Percentiles rank a stretch among this genome's conserved stretches.
phyloP scores from a whole-genome alignment of 2,113 vertebrate species.

The Callaeas wilsoni region DNA sequence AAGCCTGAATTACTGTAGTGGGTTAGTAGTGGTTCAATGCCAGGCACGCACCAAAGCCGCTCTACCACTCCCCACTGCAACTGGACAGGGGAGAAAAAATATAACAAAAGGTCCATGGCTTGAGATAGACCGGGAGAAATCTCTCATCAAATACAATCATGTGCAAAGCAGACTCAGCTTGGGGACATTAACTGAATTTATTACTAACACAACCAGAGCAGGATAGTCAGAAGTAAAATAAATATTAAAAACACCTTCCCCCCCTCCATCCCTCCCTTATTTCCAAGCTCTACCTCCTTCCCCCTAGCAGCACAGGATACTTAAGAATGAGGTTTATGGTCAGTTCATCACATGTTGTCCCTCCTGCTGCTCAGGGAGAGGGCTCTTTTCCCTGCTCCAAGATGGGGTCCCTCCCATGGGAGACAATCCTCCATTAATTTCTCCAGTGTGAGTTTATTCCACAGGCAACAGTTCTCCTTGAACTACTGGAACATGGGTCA shows the following conservation, averaged over 20 bases:
- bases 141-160: neutral
- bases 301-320: neutral
- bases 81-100: neutral
- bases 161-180: neutral
- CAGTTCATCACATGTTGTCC: neutral
- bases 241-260: neutral
- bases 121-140: neutral
- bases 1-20: neutral
- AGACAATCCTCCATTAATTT: neutral
- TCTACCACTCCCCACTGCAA: neutral
- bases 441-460: neutral
- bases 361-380: neutral
- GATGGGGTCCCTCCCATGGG: neutral
- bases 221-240: neutral
- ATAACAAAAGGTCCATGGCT: neutral
- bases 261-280: neutral
- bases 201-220: neutral
- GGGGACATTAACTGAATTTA: neutral
- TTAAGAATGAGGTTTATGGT: neutral
- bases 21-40: neutral
- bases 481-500: neutral
- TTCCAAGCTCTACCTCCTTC: neutral
- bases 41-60: accelerated
- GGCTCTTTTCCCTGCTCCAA: neutral
- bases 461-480: neutral